Evolutionary conservation across 2,797 vertebrate species (phyloP).

Genomic region (Rhinophrynus dorsalis): DNA sequence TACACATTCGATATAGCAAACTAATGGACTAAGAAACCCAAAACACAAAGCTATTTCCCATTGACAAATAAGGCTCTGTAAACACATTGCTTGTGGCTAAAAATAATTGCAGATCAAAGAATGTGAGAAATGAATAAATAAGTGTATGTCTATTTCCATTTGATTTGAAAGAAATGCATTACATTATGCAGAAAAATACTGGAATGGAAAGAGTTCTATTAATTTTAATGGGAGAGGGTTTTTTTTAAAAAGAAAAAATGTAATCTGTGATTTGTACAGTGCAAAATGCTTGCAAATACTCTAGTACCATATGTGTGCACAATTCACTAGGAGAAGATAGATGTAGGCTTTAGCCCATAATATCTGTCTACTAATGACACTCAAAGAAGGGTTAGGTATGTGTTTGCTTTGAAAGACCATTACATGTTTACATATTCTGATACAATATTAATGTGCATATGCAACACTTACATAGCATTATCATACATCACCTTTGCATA

Average conservation of each 20-base stretch:
- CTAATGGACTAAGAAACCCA: neutral
- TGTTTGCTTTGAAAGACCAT: constrained; percentile 5
- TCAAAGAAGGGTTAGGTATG: constrained; percentile 21
- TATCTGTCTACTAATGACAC: constrained; percentile 34
- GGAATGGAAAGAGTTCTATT: too few species aligned
- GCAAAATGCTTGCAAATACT: neutral
- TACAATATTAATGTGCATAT: too few species aligned
- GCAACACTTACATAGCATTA: too few species aligned
- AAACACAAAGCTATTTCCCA: neutral
- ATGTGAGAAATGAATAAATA: neutral
- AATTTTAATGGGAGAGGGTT: too few species aligned
- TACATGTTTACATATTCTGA: constrained; percentile 13
- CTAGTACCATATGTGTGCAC: constrained; percentile 31
- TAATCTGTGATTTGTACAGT: too few species aligned
- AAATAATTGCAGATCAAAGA: constrained; percentile 30
- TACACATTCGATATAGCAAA: neutral
- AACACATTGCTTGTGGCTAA: neutral
- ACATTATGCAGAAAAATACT: neutral
- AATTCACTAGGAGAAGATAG: constrained; percentile 31
- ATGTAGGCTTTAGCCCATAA: constrained; percentile 35
- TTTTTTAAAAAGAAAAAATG: too few species aligned
- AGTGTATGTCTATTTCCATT: neutral
- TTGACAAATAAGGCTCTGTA: constrained; percentile 16
- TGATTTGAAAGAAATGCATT: neutral
- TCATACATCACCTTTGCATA: too few species aligned